Evolutionary conservation across 35 echinoderm and acorn worm species (phyloP), one percentile per base, ranked within the genome.

Genomic region (Hemicentrotus pulcherrimus): DNA sequence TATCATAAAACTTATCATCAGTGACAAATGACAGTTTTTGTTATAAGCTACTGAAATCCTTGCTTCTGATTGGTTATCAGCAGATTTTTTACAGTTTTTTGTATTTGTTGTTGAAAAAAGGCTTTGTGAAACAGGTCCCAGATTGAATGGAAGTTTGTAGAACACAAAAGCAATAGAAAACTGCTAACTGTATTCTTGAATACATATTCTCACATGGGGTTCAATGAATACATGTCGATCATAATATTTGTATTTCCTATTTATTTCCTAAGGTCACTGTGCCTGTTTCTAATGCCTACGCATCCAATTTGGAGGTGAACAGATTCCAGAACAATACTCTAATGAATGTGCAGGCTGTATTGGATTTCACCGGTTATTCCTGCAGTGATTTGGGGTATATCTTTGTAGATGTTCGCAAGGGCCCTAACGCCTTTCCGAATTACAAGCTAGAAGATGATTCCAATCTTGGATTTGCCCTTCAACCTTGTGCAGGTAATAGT

Each of bases 321-420:
- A 30, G 46, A 32, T 47, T 33, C n/a, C 16, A 31, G 30, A 93
- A 93, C 91, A 93, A 86, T 12, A 94, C 86, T 6, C 88, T 98
- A 11, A 86, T 94, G 15, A 65, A 92, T 18, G 71, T 95, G 11
- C 48, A 61, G 12, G 96, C 88, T 70, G 41, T 30, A 46, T 55
- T 98, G 86, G 95, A 95, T 9, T 95, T 96, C 47, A 61, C 16
- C 6, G 91, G 91, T 22, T 22, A 32, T 1, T 24, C 46, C 50
- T 98, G 97, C 78, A 32, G 18, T 15, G 92, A 98, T 18, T 91
- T 98, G 18, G 14, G 31, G 19, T 95, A 95, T 60, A 86, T 98
- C n/a, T 98, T 96, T 50, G 95, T 92, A 24, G 95, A 92, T 9
- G 31, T 98, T 18, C 46, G 95, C 9, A 59, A 96, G 90, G 60